A percentile compares a stretch with the other conserved stretches of the same genome.
Conservation (phyloP, 2,797 vertebrate genomes). For the Pipistrellus pipistrellus region DNA sequence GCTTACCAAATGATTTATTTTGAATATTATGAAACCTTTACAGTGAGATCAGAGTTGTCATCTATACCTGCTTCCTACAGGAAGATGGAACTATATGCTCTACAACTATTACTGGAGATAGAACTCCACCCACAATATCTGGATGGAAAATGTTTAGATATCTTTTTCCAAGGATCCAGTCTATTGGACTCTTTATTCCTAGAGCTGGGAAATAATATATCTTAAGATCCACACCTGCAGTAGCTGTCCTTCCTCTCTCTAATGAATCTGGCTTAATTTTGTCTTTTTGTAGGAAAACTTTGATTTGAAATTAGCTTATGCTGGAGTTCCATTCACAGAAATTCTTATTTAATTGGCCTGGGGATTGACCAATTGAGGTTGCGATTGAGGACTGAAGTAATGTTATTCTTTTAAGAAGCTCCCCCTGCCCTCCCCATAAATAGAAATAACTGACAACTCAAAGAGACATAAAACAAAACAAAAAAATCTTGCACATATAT, state of each 20-base stretch:
- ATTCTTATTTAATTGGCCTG: background rate
- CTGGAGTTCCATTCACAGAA: background rate
- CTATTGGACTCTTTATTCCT: background rate
- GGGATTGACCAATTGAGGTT: background rate
- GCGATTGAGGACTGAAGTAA: background rate
- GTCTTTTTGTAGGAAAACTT: background rate
- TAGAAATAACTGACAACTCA: background rate
- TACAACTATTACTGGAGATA: background rate
- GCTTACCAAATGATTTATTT: background rate
- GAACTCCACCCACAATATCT: background rate
- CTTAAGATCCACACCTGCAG: background rate
- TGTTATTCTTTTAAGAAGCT: background rate
- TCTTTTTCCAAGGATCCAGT: background rate
- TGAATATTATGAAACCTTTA: background rate
- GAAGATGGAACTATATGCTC: background rate
- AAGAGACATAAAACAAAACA: background rate
- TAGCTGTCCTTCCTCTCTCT: background rate
- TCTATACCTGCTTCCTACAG: background rate
- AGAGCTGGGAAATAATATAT: background rate
- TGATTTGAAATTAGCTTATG: background rate
- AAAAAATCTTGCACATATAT: background rate
- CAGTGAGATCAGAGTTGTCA: background rate
- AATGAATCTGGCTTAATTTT: background rate
- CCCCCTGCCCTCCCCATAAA: background rate
- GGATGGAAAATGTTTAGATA: background rate